These are phyloP conservation scores for Peribatodes rhomboidaria DNA, from an alignment of 2,888 invertebrate genomes.

Conservation along the genomic window DNA sequence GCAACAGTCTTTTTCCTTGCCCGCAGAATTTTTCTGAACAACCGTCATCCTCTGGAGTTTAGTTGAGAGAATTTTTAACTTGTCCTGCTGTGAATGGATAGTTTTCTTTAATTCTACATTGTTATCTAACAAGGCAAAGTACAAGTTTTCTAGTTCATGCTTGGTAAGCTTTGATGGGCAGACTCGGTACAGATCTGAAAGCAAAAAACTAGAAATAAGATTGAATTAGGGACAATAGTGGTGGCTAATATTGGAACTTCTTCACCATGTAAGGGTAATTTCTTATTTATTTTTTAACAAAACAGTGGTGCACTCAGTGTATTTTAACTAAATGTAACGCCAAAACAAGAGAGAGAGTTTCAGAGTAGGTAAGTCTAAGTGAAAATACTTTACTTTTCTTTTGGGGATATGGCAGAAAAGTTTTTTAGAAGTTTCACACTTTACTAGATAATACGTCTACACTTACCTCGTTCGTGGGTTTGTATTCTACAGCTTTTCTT, in stretches of 20 bases:
- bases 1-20: conserved; percentile 65
- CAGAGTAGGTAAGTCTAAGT: no score
- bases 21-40: conserved; percentile 53
- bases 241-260: no score
- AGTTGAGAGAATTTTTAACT: conserved; percentile 65
- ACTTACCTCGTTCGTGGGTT: conserved; percentile 14
- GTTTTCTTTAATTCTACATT: conserved; percentile 88
- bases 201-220: not conserved
- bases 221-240: no score
- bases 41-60: conserved; percentile 66
- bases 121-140: conserved; percentile 87
- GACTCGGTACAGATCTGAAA: conserved; percentile 60
- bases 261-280: no score
- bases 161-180: conserved; percentile 86
- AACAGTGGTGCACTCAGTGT: no score
- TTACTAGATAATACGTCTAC: not conserved
- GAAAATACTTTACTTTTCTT: no score
- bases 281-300: no score
- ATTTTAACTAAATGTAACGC: no score
- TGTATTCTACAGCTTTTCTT: conserved; percentile 39
- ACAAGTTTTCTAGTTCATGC: conserved; percentile 89
- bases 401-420: no score
- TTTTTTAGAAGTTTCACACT: not conserved
- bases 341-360: no score
- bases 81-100: conserved; percentile 87